Evolutionary conservation across 1,140 invertebrate species (phyloP), one percentile per base, ranked within the genome.

Genomic region (Magallana ariakensis): DNA sequence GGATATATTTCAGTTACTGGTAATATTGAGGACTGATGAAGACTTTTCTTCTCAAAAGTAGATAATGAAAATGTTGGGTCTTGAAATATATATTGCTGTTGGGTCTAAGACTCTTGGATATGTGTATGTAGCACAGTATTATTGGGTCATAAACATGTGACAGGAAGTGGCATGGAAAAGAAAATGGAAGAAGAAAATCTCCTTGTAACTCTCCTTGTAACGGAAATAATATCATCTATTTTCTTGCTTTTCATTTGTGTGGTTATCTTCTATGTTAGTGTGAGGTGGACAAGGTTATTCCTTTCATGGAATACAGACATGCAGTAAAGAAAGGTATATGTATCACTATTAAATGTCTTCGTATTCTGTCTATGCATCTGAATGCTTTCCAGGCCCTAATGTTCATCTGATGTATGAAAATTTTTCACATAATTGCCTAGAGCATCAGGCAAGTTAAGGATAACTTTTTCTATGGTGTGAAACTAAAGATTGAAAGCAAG

Each of bases 221-320:
- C 11, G 16, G 15, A 62, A 62, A 16, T 62, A 16, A 62, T 62
- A 60, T 60, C 58, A 16, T 62, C 58, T 1, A 16, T 62, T 3
- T 62, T 62, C 58, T 16, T 62, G 58, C 58, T 62, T 62, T 62
- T 62, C 58, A 62, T 62, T 62, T 60, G 58, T 62, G 58, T 16
- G 16, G 58, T 62, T 60, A 60, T 60, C 58, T 60, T 60, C 58
- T 60, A 60, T 60, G 13, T 60, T n/a, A 60, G 58, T 60, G 8
- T 60, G 58, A 60, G 58, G 58, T 60, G 58, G 58, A 60, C 58
- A 60, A 60, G 58, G 11, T 16, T 60, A 60, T 60, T 60, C 58
- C 58, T 60, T 60, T 60, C 58, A 60, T 60, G 58, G 58, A 60
- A 60, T 60, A 60, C 9, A 60, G 58, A 60, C 58, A n/a, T 60